Base-by-base conservation (phyloP, 1,140 invertebrate genomes). In the Nasonia giraulti region DNA sequence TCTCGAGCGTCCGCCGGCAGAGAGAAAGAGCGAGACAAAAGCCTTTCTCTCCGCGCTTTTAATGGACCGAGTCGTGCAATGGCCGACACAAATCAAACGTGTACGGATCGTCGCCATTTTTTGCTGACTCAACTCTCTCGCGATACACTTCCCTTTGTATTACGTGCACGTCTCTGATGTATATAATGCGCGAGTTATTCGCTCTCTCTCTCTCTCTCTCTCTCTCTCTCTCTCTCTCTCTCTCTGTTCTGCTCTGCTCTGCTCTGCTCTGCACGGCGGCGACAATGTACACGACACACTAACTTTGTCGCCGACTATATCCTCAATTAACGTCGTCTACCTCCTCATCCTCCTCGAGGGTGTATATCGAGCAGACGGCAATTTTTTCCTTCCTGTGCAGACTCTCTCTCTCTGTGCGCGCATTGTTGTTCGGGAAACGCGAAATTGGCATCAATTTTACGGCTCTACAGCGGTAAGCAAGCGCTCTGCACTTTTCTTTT, bases 41-140 rank as follows among this genome's bases (percentile, higher is more conserved):
- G 75, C 82, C 75, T 83, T 83, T 83, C 82, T 20, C 71, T 47
- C 55, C 68, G 33, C 40, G 4, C 7, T 62, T 62, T 55, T 82
- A 82, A 82, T 82, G 80, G 80, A 82, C 27, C 68, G 40, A 37
- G 47, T 50, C 27, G 80, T 62, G 47, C 47, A 76, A 75, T 75
- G 71, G 81, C 73, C 50, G 73, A 83, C 73, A 83, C 81, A 77
- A 83, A 83, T 83, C 74, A 83, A 83, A 83, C 74, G 73, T 37
- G 33, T 55, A 68, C 31, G 55, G 81, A 83, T 76, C 55, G 74
- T 76, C 75, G 75, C 31, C 75, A 50, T 68, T 83, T 82, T 83
- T 78, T 71, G 82, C 82, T 83, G 82, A 83, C 82, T 83, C 82
- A 71, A 83, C 17, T 66, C 69, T 8, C 71, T 20, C 66, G n/a